Evolutionary conservation across 2,113 vertebrate species (phyloP).

Genomic region (Hippocampus comes): DNA sequence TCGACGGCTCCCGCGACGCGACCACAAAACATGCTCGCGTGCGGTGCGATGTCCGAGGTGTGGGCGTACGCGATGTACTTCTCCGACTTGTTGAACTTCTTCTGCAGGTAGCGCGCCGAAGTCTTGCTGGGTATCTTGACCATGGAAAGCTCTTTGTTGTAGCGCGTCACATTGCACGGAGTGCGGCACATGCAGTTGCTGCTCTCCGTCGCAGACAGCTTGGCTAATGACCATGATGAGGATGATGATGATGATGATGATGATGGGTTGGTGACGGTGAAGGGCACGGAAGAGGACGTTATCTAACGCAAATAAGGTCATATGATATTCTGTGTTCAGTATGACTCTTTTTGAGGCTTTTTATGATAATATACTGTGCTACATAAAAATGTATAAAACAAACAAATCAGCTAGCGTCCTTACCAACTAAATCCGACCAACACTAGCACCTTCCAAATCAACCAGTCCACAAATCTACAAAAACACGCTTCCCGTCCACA

Average conservation of each 20-base stretch:
- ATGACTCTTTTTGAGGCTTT: not conserved
- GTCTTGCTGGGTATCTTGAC: conserved; percentile 99
- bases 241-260: not conserved
- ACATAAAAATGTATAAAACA: no score
- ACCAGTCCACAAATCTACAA: no score
- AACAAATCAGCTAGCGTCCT: no score
- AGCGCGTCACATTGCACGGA: conserved; percentile 95
- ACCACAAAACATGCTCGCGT: not conserved
- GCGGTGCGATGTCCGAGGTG: not conserved
- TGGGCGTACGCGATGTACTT: conserved; percentile 91
- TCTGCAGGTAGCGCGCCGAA: conserved; percentile 95
- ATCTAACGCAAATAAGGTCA: not conserved
- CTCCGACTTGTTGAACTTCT: conserved; percentile 97
- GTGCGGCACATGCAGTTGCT: conserved; percentile 91
- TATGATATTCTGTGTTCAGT: not conserved
- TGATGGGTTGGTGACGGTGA: conserved; percentile 21
- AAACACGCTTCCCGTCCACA: no score
- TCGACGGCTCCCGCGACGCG: not conserved
- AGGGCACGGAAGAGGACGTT: conserved; percentile 7
- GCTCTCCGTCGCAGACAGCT: conserved; percentile 89
- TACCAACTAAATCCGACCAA: no score
- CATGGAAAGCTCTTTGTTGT: conserved; percentile 99
- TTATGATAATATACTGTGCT: not conserved
- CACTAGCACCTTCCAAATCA: not conserved
- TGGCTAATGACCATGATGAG: conserved; percentile 65